A percentile compares a stretch with the other conserved stretches of the same genome.
These are phyloP conservation scores for Chelon auratus DNA, from an alignment of 2,797 vertebrate species.

Conservation along the genomic window DNA sequence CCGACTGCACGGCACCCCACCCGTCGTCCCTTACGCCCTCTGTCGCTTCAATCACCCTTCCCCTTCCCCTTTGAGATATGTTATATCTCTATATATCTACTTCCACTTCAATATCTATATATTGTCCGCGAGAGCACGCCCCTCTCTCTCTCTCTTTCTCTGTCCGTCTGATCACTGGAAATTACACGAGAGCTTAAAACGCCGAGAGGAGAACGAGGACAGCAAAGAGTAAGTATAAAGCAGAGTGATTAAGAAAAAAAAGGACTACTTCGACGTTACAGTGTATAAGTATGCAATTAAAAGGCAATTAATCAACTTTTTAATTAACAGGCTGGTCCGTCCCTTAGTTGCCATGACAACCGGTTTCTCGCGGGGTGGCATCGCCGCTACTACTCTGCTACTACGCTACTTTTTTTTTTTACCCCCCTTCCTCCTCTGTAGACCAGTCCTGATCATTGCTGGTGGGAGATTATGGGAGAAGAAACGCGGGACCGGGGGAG, in stretches of 20 bases:
- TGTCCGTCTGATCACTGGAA: slow-evolving; percentile 39
- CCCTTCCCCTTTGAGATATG: slow-evolving; percentile 17
- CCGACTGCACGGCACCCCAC: background rate
- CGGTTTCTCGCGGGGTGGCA: slow-evolving; percentile 39
- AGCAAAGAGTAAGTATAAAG: slow-evolving; percentile 19
- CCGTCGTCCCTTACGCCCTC: background rate
- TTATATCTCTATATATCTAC: too few relatives aligned
- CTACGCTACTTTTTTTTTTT: background rate
- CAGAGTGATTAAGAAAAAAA: slow-evolving; percentile 54
- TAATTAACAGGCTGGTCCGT: slow-evolving; percentile 71
- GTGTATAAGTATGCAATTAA: slow-evolving; percentile 73
- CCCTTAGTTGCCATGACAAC: slow-evolving; percentile 80
- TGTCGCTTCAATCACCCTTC: slow-evolving; percentile 19
- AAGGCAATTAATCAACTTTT: slow-evolving; percentile 80
- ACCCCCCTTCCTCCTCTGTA: background rate
- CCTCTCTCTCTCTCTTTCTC: background rate
- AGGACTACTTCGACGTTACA: slow-evolving; percentile 56
- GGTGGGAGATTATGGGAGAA: slow-evolving; percentile 12
- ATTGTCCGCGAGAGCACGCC: slow-evolving; percentile 22
- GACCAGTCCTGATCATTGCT: slow-evolving; percentile 45
- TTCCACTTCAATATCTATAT: too few relatives aligned
- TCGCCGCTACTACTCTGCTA: slow-evolving; percentile 44
- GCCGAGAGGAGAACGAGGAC: slow-evolving; percentile 12
- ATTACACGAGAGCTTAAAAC: slow-evolving; percentile 35
- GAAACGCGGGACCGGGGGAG: slow-evolving; percentile 36